Conservation (phyloP, 1,140 invertebrate genomes). For the Pseudomyrmex cubaensis region DNA sequence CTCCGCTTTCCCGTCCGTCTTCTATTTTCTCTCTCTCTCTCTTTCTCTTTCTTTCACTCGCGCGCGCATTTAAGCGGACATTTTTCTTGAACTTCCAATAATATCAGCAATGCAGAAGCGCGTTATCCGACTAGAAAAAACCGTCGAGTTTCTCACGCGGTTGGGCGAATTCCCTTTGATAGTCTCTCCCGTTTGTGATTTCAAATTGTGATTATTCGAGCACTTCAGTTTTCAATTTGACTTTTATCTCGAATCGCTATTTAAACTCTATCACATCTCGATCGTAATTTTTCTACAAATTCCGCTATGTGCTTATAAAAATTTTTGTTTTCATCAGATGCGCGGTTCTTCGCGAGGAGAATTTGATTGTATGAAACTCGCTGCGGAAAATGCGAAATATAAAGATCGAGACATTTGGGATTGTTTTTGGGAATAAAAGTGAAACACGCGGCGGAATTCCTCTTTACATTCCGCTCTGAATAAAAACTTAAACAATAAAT, state of each 20-base stretch:
- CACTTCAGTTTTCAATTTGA: slow-evolving; percentile 35
- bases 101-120: background rate
- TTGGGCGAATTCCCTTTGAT: background rate
- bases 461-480: background rate
- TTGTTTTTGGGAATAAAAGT: slow-evolving; percentile 36
- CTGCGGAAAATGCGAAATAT: background rate
- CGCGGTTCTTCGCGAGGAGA: slow-evolving; percentile 3
- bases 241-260: slow-evolving; percentile 32
- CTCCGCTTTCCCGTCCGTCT: background rate
- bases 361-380: slow-evolving; percentile 33
- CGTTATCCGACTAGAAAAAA: slow-evolving; percentile 9
- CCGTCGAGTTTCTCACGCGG: background rate
- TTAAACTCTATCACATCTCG: slow-evolving; percentile 21
- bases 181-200: background rate
- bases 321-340: slow-evolving; percentile 5
- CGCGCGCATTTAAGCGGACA: background rate
- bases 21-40: too few species aligned
- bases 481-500: slow-evolving; percentile 14
- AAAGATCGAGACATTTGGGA: slow-evolving; percentile 28
- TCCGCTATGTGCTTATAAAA: slow-evolving; percentile 36
- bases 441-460: slow-evolving; percentile 8
- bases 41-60: too few species aligned
- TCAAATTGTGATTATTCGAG: slow-evolving; percentile 25
- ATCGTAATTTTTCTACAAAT: slow-evolving; percentile 37
- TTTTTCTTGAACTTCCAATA: slow-evolving; percentile 28